Conservation (phyloP, 2,888 invertebrate species). For the Thymelicus lineola region DNA sequence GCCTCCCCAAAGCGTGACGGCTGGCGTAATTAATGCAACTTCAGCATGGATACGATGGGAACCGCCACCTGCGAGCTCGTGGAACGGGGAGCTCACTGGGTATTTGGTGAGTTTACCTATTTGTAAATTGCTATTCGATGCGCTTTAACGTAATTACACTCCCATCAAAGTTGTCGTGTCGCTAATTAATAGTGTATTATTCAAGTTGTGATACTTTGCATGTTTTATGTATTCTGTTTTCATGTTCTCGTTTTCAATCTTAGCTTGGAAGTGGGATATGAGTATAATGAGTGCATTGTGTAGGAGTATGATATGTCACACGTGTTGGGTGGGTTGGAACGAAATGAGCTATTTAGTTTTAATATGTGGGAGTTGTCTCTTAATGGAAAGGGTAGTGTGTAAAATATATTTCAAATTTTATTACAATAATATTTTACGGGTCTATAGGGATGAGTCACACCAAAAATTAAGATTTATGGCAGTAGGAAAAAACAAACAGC, state of each 20-base stretch:
- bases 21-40: slow-evolving; percentile 92
- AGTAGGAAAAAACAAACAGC: slow-evolving; percentile 17
- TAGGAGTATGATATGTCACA: background rate
- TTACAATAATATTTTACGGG: background rate
- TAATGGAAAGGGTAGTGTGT: background rate
- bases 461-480: slow-evolving; percentile 9
- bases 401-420: background rate
- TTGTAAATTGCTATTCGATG: slow-evolving; percentile 30
- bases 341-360: background rate
- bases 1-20: slow-evolving; percentile 91
- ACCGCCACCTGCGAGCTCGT: slow-evolving; percentile 89
- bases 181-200: background rate
- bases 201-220: background rate
- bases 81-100: slow-evolving; percentile 93
- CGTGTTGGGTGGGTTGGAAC: background rate
- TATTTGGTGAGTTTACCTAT: slow-evolving; percentile 89
- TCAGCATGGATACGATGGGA: slow-evolving; percentile 93
- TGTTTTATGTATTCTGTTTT: background rate
- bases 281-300: background rate
- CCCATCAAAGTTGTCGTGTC: slow-evolving; percentile 25
- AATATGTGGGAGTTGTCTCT: background rate
- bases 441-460: background rate
- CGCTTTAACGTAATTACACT: slow-evolving; percentile 26
- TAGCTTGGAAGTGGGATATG: background rate
- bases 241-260: background rate